A percentile compares a stretch with the other conserved stretches of the same genome.
Conservation (phyloP, 2,113 vertebrate genomes). For the Ammodramus savannarum region DNA sequence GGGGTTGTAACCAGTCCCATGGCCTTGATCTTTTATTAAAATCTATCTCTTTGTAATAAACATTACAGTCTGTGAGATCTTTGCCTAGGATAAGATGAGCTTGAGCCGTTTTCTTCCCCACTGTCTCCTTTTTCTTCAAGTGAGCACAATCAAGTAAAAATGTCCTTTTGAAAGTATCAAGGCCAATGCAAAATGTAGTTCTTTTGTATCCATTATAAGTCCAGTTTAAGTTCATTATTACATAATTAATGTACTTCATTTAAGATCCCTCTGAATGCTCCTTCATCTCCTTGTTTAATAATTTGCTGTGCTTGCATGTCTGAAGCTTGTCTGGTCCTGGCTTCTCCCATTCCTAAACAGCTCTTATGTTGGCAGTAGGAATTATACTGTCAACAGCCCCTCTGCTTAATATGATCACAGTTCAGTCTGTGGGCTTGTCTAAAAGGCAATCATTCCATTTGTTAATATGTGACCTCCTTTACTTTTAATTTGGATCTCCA, state of each 20-base stretch:
- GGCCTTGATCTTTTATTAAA: background rate
- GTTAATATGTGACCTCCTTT: background rate
- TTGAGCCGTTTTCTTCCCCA: background rate
- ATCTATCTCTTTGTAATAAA: background rate
- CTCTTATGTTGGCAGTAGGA: background rate
- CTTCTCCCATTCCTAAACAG: constrained; percentile 30
- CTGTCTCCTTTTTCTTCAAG: background rate
- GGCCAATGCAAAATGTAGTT: background rate
- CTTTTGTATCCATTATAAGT: background rate
- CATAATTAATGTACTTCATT: constrained; percentile 39
- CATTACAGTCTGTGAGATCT: background rate
- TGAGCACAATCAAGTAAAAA: background rate
- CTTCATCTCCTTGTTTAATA: constrained; percentile 61
- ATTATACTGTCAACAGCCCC: background rate
- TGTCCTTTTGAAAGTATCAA: background rate
- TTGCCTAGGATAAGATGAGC: background rate
- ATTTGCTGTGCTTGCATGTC: constrained; percentile 46
- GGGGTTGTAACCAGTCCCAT: background rate
- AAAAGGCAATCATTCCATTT: background rate
- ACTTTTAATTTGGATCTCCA: background rate
- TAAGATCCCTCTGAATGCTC: constrained; percentile 30
- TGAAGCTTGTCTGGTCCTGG: constrained; percentile 38
- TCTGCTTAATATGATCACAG: background rate
- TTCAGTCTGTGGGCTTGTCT: background rate
- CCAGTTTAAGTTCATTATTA: constrained; percentile 28